Percentiles rank a stretch among this genome's conserved stretches.
These are phyloP conservation scores for Heteromurus nitidus DNA, from an alignment of 2,888 invertebrate genomes.

Conservation along the genomic window DNA sequence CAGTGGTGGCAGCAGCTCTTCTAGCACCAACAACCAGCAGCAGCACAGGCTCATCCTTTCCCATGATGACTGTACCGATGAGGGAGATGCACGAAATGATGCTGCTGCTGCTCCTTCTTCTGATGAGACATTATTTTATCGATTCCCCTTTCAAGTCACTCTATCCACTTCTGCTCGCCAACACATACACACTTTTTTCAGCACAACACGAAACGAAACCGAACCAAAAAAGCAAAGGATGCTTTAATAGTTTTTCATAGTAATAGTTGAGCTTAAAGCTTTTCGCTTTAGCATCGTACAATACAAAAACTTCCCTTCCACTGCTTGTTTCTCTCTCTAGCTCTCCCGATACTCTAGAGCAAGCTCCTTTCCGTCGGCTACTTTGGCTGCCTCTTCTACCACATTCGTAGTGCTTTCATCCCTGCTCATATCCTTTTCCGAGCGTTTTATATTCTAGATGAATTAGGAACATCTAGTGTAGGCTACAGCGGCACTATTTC, in stretches of 20 bases:
- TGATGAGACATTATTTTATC: constrained; percentile 65
- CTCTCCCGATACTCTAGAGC: constrained; percentile 9
- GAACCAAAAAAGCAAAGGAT: constrained; percentile 58
- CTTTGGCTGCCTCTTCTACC: constrained; percentile 11
- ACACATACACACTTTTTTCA: constrained; percentile 50
- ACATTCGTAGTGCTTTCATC: constrained; percentile 44
- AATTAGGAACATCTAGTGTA: constrained; percentile 43
- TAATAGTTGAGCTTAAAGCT: constrained; percentile 43
- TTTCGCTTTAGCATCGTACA: constrained; percentile 22
- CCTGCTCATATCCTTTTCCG: constrained; percentile 45
- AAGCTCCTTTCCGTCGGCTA: constrained; percentile 39
- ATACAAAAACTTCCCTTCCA: constrained; percentile 42
- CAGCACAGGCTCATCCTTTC: constrained; percentile 63
- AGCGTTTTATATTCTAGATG: constrained; percentile 43
- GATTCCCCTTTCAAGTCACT: constrained; percentile 61
- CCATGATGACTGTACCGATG: constrained; percentile 63
- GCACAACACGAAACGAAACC: constrained; percentile 56
- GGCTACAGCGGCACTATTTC: constrained; percentile 40
- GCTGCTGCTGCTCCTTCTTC: constrained; percentile 59
- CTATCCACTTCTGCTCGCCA: constrained; percentile 42
- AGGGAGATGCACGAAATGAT: constrained; percentile 63
- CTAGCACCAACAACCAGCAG: constrained; percentile 49
- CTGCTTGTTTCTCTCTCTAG: constrained; percentile 14
- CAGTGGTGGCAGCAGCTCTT: constrained; percentile 28
- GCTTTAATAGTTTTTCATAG: constrained; percentile 63